These are phyloP conservation scores for Poeciliopsis occidentalis DNA, from an alignment of 2,113 vertebrate species.

Conservation along the genomic window DNA sequence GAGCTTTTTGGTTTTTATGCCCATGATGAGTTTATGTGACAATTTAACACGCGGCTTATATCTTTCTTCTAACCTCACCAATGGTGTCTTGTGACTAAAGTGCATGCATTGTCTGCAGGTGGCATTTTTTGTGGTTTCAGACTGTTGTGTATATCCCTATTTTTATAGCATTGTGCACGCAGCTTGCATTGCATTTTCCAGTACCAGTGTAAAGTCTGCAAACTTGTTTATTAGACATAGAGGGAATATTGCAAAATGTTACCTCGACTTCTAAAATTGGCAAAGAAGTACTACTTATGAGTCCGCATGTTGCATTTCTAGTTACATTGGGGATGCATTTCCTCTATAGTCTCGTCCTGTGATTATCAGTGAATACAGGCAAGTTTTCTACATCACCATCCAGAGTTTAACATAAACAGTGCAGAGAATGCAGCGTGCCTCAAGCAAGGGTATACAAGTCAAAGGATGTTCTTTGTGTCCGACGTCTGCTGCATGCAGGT, in stretches of 20 bases:
- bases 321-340: neutral
- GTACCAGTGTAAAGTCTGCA: neutral
- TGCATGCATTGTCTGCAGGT: too few relatives aligned
- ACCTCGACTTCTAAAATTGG: neutral
- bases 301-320: neutral
- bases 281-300: neutral
- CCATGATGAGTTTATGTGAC: neutral
- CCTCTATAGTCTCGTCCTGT: neutral
- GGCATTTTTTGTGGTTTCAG: neutral
- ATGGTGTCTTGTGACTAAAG: neutral
- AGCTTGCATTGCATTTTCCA: neutral
- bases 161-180: neutral
- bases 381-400: neutral
- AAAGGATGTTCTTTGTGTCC: neutral
- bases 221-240: too few relatives aligned
- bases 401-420: neutral
- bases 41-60: neutral
- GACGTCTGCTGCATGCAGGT: neutral
- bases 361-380: neutral
- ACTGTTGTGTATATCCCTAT: neutral
- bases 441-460: neutral
- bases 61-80: neutral
- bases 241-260: too few relatives aligned
- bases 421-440: neutral
- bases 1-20: neutral